A percentile compares a stretch with the other conserved stretches of the same genome.
phyloP scores from a whole-genome alignment of 2,113 vertebrate species.

The Cichladusa arquata region DNA sequence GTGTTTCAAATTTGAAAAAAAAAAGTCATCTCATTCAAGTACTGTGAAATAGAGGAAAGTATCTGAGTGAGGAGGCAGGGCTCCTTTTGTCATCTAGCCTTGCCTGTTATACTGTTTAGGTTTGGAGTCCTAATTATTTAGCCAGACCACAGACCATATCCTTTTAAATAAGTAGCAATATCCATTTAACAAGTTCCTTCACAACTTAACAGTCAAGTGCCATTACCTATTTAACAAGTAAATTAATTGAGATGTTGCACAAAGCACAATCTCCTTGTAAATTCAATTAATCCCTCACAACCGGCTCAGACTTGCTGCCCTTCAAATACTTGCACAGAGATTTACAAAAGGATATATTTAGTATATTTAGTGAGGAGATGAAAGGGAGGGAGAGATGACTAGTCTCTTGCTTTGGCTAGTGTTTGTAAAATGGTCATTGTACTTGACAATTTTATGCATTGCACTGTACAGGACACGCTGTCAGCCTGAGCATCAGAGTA shows the following conservation, averaged over 20 bases:
- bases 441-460: not conserved
- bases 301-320: not conserved
- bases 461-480: too few species aligned
- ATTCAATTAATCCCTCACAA: constrained; percentile 40
- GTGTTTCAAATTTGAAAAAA: not conserved
- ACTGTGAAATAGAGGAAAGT: not conserved
- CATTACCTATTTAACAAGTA: constrained; percentile 31
- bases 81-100: not conserved
- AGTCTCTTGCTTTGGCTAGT: not conserved
- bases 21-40: not conserved
- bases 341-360: not conserved
- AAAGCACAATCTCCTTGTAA: not conserved
- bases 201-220: constrained; percentile 4
- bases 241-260: constrained; percentile 17
- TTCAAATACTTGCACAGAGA: not conserved
- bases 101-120: not conserved
- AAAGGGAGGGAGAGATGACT: not conserved
- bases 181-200: constrained; percentile 19
- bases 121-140: not conserved
- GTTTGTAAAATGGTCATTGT: not conserved
- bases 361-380: not conserved
- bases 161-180: constrained; percentile 18
- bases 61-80: not conserved
- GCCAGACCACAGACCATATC: not conserved
- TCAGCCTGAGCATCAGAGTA: not conserved